Evolutionary conservation across 2,797 vertebrate genomes (phyloP).

Genomic region (Typhlichthys subterraneus): DNA sequence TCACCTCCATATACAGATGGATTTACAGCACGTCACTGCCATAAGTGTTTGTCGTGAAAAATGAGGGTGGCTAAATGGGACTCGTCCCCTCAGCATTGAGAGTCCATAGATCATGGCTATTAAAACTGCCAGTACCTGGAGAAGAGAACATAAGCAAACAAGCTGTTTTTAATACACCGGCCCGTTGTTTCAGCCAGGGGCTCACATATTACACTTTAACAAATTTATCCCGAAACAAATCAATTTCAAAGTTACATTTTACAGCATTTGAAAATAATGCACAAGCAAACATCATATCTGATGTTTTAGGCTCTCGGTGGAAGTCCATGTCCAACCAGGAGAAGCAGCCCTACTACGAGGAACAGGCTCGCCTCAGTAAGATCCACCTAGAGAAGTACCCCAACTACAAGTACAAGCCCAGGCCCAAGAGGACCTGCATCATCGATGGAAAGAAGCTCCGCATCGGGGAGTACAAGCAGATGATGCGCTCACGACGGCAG

Average conservation of each 20-base stretch:
- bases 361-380: constrained; percentile 98
- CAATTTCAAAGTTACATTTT: neutral
- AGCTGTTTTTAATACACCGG: constrained; percentile 67
- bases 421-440: constrained; percentile 98
- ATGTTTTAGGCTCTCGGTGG: constrained; percentile 91
- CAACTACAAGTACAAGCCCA: constrained; percentile 99
- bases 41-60: constrained; percentile 83
- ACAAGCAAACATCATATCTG: neutral
- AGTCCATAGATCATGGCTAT: constrained; percentile 79
- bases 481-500: constrained; percentile 98
- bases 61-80: constrained; percentile 81
- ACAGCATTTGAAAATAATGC: too few relatives aligned
- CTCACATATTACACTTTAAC: constrained; percentile 7
- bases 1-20: constrained; percentile 64
- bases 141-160: constrained; percentile 56
- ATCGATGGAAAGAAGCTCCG: constrained; percentile 98
- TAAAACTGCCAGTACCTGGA: constrained; percentile 68
- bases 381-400: constrained; percentile 99
- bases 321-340: constrained; percentile 99
- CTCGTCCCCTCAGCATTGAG: constrained; percentile 72
- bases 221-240: too few relatives aligned
- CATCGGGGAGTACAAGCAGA: constrained; percentile 98
- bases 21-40: constrained; percentile 77
- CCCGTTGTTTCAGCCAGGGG: constrained; percentile 45
- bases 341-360: constrained; percentile 98